Conservation (phyloP, 2,113 vertebrate species). For the Thryonomys swinderianus region DNA sequence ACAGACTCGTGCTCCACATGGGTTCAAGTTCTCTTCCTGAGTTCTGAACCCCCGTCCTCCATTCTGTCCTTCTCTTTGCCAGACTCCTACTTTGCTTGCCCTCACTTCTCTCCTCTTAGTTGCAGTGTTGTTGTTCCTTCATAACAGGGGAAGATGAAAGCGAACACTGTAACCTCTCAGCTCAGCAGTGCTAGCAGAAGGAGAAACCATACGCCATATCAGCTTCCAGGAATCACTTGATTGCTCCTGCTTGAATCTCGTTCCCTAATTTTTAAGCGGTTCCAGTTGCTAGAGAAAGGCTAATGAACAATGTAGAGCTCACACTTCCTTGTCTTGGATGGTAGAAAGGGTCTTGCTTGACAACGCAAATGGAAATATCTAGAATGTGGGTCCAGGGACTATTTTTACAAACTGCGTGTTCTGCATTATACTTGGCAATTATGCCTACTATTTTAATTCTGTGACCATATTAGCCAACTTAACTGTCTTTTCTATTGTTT, state of each 20-base stretch:
- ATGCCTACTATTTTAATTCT: not conserved
- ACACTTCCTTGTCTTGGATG: not conserved
- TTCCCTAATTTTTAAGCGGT: not conserved
- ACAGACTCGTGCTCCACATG: not conserved
- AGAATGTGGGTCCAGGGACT: not conserved
- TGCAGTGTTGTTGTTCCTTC: not conserved
- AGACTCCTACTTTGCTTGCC: not conserved
- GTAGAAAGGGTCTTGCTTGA: not conserved
- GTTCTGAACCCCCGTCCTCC: not conserved
- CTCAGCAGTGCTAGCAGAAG: not conserved
- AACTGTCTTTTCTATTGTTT: not conserved
- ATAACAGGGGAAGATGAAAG: not conserved
- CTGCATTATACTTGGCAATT: not conserved
- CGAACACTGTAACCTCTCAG: too few relatives aligned
- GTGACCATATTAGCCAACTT: not conserved
- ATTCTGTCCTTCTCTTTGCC: not conserved
- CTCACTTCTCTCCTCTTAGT: not conserved
- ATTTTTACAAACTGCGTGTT: not conserved
- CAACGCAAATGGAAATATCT: not conserved
- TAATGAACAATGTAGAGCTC: not conserved
- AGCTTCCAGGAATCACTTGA: not conserved
- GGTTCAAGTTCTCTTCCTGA: not conserved
- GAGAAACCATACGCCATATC: not conserved
- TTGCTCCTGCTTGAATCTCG: not conserved
- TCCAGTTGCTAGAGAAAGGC: not conserved